Base-by-base conservation (phyloP, 1,140 invertebrate genomes). In the Helicoverpa zea region DNA sequence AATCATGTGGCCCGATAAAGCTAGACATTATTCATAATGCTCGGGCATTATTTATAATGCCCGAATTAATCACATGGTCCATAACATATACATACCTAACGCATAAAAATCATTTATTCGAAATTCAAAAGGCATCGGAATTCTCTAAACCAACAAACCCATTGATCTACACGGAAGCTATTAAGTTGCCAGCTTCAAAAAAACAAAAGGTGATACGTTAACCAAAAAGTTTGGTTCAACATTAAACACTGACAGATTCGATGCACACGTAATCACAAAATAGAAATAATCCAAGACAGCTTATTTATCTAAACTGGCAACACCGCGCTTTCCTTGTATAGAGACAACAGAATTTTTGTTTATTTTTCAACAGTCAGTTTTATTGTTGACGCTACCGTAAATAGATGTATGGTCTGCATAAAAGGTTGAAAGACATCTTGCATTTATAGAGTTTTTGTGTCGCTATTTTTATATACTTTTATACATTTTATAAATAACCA, bases 241-340 rank as follows among this genome's bases (percentile, higher is more conserved):
- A 70, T 4, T 52, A 30, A 70, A 23, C 66, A 70, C 23, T 70
- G 66, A 70, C 66, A 70, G 66, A 70, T 52, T 12, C 66, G 16
- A 16, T 13, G 10, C 47, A 30, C 66, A 54, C 66, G 66, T 51
- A 49, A 64, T 51, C n/a, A 49, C 16, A 13, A 51, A 68, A 51
- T 49, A 47, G 16, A 29, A 72, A 73, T 58, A 73, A 73, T 73
- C 29, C 23, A 12, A 58, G 51, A 70, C 52, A n/a, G 51, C 63
- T 66, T 73, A 73, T 73, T 73, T 73, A 58, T 73, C 47, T 73
- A 73, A 16, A 43, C 52, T 73, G 70, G 70, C 70, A 58, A 73
- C 52, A 58, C 52, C 52, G 51, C 12, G 18, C 49, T 73, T 73
- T 16, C 70, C 29, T 35, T 56, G 68, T 54, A 73, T 58, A 73